A percentile compares a stretch with the other conserved stretches of the same genome.
These are phyloP conservation scores for Anguilla rostrata DNA, from an alignment of 2,113 vertebrate genomes.

Conservation along the genomic window DNA sequence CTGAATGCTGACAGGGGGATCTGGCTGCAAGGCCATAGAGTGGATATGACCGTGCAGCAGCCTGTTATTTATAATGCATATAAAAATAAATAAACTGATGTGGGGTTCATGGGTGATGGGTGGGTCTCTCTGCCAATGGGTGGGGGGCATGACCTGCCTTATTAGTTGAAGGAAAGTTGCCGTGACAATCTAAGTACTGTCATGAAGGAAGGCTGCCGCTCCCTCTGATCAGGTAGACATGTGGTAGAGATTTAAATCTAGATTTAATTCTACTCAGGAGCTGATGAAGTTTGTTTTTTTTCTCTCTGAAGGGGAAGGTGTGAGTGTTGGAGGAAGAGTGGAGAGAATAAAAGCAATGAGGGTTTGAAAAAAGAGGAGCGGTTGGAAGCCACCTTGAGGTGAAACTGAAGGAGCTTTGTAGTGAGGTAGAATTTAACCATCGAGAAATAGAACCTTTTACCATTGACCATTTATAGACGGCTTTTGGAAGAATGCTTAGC, in stretches of 20 bases:
- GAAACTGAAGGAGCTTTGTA: background rate
- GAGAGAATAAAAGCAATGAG: background rate
- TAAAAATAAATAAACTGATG: background rate
- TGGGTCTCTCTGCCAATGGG: background rate
- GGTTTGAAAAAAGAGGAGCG: background rate
- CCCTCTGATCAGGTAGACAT: background rate
- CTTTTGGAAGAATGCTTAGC: no score
- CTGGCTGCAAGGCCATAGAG: slow-evolving; percentile 3
- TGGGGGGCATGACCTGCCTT: background rate
- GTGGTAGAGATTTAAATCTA: background rate
- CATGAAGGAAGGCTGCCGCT: background rate
- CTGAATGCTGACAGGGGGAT: slow-evolving; percentile 25
- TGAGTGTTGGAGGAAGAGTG: background rate
- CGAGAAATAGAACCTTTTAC: no score
- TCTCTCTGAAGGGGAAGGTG: background rate
- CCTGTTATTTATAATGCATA: slow-evolving; percentile 8
- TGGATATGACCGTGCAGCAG: slow-evolving; percentile 6
- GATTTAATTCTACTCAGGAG: background rate
- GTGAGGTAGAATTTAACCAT: no score
- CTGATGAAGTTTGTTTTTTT: background rate
- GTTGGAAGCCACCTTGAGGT: background rate
- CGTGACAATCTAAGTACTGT: background rate
- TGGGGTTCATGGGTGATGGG: background rate
- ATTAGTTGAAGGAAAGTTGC: background rate
- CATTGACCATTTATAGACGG: no score